Evolutionary conservation across 2,113 vertebrate genomes (phyloP).

Genomic region (Capra hircus): DNA sequence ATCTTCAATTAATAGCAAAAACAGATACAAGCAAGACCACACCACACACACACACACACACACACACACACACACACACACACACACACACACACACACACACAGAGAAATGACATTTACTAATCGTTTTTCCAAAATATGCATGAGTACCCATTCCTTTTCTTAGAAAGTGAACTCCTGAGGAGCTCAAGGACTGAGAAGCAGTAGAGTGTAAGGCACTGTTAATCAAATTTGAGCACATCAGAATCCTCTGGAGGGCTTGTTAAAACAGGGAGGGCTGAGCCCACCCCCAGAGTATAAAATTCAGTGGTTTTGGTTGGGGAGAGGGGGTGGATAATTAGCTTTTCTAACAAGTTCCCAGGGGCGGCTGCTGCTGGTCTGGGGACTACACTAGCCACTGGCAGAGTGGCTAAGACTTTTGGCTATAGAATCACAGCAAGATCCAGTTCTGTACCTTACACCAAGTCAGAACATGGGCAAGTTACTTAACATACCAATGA

Average conservation of each 20-base stretch:
- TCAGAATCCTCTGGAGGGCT: background rate
- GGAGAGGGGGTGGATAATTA: background rate
- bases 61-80: background rate
- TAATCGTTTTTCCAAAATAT: background rate
- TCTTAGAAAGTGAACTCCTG: background rate
- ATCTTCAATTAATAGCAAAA: background rate
- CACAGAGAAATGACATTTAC: background rate
- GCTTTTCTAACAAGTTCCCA: slow-evolving; percentile 41
- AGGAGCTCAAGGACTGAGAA: background rate
- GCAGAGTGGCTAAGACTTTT: background rate
- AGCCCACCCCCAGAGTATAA: background rate
- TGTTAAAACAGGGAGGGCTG: background rate
- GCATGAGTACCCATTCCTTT: background rate
- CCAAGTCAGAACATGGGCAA: background rate
- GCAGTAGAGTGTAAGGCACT: background rate
- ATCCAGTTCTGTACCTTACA: background rate
- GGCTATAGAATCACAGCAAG: background rate
- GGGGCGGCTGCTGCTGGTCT: background rate
- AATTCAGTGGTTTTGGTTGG: background rate
- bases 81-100: too few relatives aligned
- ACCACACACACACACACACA: background rate
- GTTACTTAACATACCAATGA: background rate
- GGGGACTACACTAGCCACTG: background rate
- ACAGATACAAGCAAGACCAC: background rate
- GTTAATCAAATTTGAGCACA: background rate